Base-by-base conservation (phyloP, 2,797 vertebrate species). In the Sebastes cheni region DNA sequence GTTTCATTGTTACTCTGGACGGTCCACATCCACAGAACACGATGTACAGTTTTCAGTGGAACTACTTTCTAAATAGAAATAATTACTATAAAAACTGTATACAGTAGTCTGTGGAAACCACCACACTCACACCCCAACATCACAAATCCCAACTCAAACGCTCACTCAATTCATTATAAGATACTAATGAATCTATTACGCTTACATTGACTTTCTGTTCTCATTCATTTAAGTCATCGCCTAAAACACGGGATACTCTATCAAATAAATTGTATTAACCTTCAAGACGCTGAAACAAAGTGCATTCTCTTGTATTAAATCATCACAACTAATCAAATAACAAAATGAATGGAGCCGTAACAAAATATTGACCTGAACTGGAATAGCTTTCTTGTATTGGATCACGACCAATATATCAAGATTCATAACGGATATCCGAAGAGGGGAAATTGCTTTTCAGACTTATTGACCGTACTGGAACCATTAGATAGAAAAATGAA, bases 241-340 rank as follows among this genome's bases (percentile, higher is more conserved):
- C 25, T 69, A 62, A 74, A 80, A 61, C 39, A 69, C 0, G 8
- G 4, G 20, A 61, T 9, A 27, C 56, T 27, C 3, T 2, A 46
- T 32, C 29, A 30, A 42, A 50, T 75, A 59, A 87, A 85, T 67
- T 36, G 9, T 72, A 52, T 70, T 88, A 46, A 16, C 66, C 8
- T 20, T 79, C 20, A 5, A 16, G 54, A 34, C 65, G 32, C 20
- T 22, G 27, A 61, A 30, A 61, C 55, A 71, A 77, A 81, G 16
- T 5, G 10, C 12, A 62, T 81, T 55, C 64, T 50, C 13, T 66
- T 50, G 20, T 42, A 79, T 61, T 72, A 34, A 83, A 75, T 81
- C 34, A 65, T 79, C 67, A 52, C 8, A n/a, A 12, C 59, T 62
- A 59, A 88, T 83, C 61, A 55, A 81, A 86, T 84, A 42, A 2